A percentile compares a stretch with the other conserved stretches of the same genome.
These are phyloP conservation scores for Rhysida immarginata DNA, from an alignment of 1,140 invertebrate genomes.

Conservation along the genomic window DNA sequence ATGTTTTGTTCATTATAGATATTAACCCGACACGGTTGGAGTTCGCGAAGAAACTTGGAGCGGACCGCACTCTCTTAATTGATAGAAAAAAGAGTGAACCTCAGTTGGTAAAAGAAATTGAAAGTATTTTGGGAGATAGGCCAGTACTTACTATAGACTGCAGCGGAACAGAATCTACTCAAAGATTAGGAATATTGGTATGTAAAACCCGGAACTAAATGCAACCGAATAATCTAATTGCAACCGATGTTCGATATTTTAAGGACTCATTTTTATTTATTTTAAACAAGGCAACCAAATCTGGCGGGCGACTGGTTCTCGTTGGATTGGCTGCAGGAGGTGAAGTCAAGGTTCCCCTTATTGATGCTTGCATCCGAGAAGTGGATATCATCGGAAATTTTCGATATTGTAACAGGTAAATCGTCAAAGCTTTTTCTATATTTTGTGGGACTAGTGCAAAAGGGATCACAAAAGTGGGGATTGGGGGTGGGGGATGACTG, in stretches of 20 bases:
- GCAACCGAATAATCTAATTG: no score
- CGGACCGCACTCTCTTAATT: conserved; percentile 52
- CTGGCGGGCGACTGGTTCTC: conserved; percentile 64
- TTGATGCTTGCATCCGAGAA: conserved; percentile 61
- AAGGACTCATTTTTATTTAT: no score
- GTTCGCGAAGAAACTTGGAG: conserved; percentile 67
- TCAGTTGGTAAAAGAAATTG: conserved; percentile 43
- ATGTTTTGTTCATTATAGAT: no score
- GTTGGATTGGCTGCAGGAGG: conserved; percentile 67
- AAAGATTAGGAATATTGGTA: conserved; percentile 58
- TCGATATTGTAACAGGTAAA: conserved; percentile 78
- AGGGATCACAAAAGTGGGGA: no score
- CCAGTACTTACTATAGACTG: conserved; percentile 77
- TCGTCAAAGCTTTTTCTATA: no score
- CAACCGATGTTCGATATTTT: no score
- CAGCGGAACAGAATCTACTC: conserved; percentile 61
- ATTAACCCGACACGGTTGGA: conserved; percentile 53
- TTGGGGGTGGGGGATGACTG: no score
- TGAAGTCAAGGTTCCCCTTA: conserved; percentile 65
- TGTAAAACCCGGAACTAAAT: no score
- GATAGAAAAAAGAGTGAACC: conserved; percentile 34
- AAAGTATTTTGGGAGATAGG: conserved; percentile 42
- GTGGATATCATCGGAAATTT: conserved; percentile 84
- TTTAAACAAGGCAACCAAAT: conserved; percentile 70
- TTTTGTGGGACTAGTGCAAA: no score